Evolutionary conservation across 2,113 vertebrate species (phyloP), one percentile per base, ranked within the genome.

Genomic region (Chloropsis cyanopogon): DNA sequence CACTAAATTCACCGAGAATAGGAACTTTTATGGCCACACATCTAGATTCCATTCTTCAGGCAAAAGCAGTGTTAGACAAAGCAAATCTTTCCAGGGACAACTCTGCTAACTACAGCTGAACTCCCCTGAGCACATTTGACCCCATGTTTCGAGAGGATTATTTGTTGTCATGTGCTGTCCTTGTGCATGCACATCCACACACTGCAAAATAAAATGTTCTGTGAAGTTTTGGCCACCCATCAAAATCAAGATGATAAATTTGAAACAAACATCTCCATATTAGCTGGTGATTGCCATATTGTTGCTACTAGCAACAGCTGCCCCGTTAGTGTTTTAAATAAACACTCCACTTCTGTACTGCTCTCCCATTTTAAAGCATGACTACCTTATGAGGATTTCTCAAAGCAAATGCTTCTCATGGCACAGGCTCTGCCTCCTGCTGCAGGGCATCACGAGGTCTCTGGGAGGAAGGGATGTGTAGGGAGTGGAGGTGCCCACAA

Each of bases 141-240:
- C 28, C 17, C 2, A 4, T 72, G 17, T 71, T 92, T 72, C 6
- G 4, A 57, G 72, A 84, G 42, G 70, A 29, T 70, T 92, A 92
- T 82, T 90, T 88, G 42, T 50, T 72, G 65, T 77, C 53, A 18
- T 57, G 79, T 84, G 65, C 79, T 83, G 86, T 88, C 44, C 57
- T 56, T 86, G 64, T 41, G 79, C 80, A 88, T 63, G 69, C 52
- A 90, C 64, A 86, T 83, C 37, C 68, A 81, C 80, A 65, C 31
- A 49, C 60, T 77, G 65, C 65, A 95, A 95, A 96, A 96, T 95
- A 96, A 92, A 96, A 96, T 94, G 94, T 95, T 94, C 78, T 92
- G n/a, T 15, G 18, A 84, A 82, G 52, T 86, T 92, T 81, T 95
- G 92, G 94, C 94, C 25, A 41, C 86, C 29, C 72, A 82, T 96